Percentiles rank a stretch among this genome's conserved stretches.
These are phyloP conservation scores for Selenia dentaria DNA, from an alignment of 2,888 invertebrate species.

Conservation along the genomic window DNA sequence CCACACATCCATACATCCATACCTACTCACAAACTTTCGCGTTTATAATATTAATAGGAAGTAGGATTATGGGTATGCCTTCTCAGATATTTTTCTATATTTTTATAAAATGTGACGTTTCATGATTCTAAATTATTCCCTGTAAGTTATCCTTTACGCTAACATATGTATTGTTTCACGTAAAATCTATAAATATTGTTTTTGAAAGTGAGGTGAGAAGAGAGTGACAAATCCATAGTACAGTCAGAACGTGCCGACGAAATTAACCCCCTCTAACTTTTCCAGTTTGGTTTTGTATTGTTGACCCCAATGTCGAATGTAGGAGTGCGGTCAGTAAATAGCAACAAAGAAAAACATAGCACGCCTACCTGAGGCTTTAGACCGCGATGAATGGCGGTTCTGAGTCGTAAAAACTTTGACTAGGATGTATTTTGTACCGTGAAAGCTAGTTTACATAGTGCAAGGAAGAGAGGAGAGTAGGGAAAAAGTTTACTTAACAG, in stretches of 20 bases:
- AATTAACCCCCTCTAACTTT: constrained; percentile 23
- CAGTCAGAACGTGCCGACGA: constrained; percentile 8
- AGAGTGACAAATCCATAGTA: constrained; percentile 3
- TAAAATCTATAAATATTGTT: too few species aligned
- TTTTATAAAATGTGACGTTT: too few species aligned
- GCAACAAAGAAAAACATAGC: constrained; percentile 13
- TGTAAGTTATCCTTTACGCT: too few species aligned
- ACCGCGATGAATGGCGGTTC: constrained; percentile 5
- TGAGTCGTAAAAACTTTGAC: constrained; percentile 3
- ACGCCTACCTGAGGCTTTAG: constrained; percentile 7
- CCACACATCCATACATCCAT: too few species aligned
- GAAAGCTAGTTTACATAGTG: background rate
- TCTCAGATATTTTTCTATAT: too few species aligned
- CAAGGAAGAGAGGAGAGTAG: too few species aligned
- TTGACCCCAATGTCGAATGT: constrained; percentile 17
- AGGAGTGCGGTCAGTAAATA: constrained; percentile 3
- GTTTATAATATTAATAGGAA: too few species aligned
- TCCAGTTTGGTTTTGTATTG: constrained; percentile 25
- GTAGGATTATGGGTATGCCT: too few species aligned
- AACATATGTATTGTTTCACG: too few species aligned
- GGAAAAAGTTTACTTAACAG: too few species aligned
- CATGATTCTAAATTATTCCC: too few species aligned
- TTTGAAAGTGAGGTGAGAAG: background rate
- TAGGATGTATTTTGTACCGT: background rate
- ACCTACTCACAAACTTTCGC: too few species aligned